These are phyloP conservation scores for Austrofundulus limnaeus DNA, from an alignment of 2,113 vertebrate species.

Conservation along the genomic window DNA sequence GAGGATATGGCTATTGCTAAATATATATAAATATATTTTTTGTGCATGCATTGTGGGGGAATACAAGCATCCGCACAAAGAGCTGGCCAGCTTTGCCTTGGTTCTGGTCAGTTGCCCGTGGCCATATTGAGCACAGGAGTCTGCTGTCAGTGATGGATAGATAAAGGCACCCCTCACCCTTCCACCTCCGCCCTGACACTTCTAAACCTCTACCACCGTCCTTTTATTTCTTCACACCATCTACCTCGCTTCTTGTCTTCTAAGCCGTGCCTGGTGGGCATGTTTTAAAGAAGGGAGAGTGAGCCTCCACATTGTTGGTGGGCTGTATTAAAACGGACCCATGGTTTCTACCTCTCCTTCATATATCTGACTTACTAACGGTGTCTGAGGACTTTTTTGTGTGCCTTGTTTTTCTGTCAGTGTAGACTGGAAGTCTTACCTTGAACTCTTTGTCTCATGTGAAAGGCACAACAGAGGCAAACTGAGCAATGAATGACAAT, in stretches of 20 bases:
- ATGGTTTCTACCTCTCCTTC: constrained; percentile 47
- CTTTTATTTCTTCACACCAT: constrained; percentile 44
- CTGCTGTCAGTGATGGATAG: constrained; percentile 94
- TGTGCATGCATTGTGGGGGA: constrained; percentile 1
- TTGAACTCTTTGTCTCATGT: constrained; percentile 18
- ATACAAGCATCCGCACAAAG: constrained; percentile 31
- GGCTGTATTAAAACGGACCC: constrained; percentile 58
- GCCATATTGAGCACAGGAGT: constrained; percentile 82
- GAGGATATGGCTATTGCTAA: constrained; percentile 46
- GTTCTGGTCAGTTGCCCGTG: constrained; percentile 86
- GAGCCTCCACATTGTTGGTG: constrained; percentile 58
- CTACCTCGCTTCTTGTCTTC: constrained; percentile 50
- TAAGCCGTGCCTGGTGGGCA: constrained; percentile 86
- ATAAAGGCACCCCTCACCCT: constrained; percentile 84
- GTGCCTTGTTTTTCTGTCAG: constrained; percentile 44
- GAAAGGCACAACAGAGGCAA: constrained; percentile 6
- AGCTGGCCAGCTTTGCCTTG: constrained; percentile 73
- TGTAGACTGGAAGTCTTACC: constrained; percentile 43
- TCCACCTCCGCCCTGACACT: constrained; percentile 70
- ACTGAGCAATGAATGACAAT: neutral
- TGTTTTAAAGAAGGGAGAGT: constrained; percentile 70
- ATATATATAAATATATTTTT: constrained; percentile 4
- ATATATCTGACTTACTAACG: constrained; percentile 61
- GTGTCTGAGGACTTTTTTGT: constrained; percentile 45
- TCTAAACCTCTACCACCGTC: constrained; percentile 68